Base-by-base conservation (phyloP, 2,797 vertebrate species). In the Gymnocypris eckloni region DNA sequence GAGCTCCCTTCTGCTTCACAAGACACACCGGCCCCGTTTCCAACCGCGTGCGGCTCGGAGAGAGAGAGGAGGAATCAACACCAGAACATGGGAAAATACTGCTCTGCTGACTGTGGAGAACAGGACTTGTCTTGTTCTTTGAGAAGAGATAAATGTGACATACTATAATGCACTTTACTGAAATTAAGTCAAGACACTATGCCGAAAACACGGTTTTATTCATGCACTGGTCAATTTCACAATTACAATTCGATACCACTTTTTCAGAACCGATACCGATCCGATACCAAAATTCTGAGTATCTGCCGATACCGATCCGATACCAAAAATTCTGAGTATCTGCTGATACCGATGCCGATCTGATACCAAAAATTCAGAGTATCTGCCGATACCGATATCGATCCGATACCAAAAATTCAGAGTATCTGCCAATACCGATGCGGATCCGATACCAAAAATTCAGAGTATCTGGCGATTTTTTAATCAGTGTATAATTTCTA, bases 1-100 rank as follows among this genome's bases (percentile, higher is more conserved):
- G 88, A 89, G 79, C 89, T 88, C 87, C 89, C 90, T 87, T 83
- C 88, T 88, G 86, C 92, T 89, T 90, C 89, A 91, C 92, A 89
- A 89, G 91, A 92, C 91, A 91, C 89, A 92, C 92, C 94, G 93
- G 92, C 93, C 93, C 93, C 89, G 90, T 94, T 95, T 94, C 92
- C 93, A 86, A 87, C 88, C 86, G 89, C 88, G 82, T 54, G n/a
- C n/a, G 41, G 69, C 86, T 43, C 52, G 37, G 4, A 89, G 59
- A 89, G 79, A 66, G 61, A 61, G 56, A 66, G 13, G 11, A 33
- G 15, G 28, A 66, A 66, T 66, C 33, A 64, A 28, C 61, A 28
- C 13, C 25, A 66, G 61, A 15, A 70, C 67, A 39, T 11, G 18
- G 41, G 15, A 33, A 28, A 37, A 67, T 18, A 67, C 33, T 8